Base-by-base conservation (phyloP, 2,113 vertebrate genomes). In the Dromaius novaehollandiae region DNA sequence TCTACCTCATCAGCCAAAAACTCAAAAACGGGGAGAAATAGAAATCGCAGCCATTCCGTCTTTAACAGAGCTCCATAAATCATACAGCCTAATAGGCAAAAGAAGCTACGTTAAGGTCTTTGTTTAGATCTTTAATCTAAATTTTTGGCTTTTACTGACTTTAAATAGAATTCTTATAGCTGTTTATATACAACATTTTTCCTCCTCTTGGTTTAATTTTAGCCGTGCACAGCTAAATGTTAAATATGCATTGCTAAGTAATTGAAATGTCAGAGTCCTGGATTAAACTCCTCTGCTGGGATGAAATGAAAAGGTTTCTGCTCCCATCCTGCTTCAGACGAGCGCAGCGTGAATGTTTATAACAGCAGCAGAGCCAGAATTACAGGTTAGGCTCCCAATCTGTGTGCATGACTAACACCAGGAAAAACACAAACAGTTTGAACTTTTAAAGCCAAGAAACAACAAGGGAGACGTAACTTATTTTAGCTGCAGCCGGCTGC, bases 281-380 rank as follows among this genome's bases (percentile, higher is more conserved):
- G 83, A 89, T 95, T 86, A 89, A 96, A 38, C 66, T 58, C 19
- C 68, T 83, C 51, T 64, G 69, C 81, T 65, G 40, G 86, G 79
- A 73, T 69, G 65, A 89, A 96, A 95, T 92, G 48, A 82, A 74
- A 60, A 87, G 53, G 78, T 89, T 96, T 95, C 77, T 95, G 40
- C 70, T 82, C 63, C 36, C 36, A 13, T 14, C 51, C 84, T 44
- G 38, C 58, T 73, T 89, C 73, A 73, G 53, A 93, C 82, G 36
- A 90, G 77, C 70, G 34, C 50, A 69, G 42, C 36, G 70, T 85
- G 83, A 89, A 58, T 85, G 70, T 82, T 94, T 60, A 76, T 48
- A 89, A 84, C 64, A 93, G 86, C 86, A 87, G 81, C 69, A 96
- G 87, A 93, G 81, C 86, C 92, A 91, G 96, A 97, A 97, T 91